Percentiles rank a stretch among this genome's conserved stretches.
phyloP scores from a whole-genome alignment of 2,888 invertebrate genomes.

The Microctonus aethiopoides region DNA sequence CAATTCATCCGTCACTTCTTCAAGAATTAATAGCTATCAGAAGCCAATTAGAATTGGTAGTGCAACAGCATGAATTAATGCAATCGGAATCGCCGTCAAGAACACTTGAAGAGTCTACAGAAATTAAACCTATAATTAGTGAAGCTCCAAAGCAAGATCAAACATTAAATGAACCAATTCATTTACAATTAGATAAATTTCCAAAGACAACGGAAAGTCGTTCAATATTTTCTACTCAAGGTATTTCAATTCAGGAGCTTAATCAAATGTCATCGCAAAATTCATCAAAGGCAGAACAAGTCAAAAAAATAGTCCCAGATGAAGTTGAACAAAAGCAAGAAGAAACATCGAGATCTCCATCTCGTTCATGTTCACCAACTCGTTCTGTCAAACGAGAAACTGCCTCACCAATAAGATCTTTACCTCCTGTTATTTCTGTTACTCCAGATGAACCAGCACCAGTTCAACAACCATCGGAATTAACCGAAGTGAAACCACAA shows the following conservation, averaged over 20 bases:
- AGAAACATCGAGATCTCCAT: conserved; percentile 17
- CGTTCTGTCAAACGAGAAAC: conserved; percentile 55
- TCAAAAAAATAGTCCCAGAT: conserved; percentile 43
- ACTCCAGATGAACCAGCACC: conserved; percentile 55
- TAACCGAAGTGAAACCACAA: conserved; percentile 49
- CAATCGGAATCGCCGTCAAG: conserved; percentile 37
- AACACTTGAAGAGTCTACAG: conserved; percentile 35
- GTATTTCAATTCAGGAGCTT: conserved; percentile 37
- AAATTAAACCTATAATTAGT: conserved; percentile 1
- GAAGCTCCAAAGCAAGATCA: background rate
- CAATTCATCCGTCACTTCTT: conserved; percentile 68
- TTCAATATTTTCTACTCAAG: conserved; percentile 65
- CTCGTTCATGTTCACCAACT: conserved; percentile 49
- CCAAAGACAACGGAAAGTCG: conserved; percentile 42
- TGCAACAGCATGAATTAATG: conserved; percentile 36
- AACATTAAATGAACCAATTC: background rate
- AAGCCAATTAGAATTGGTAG: conserved; percentile 56
- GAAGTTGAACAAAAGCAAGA: conserved; percentile 12
- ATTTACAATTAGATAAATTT: conserved; percentile 38
- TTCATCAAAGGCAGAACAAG: conserved; percentile 39
- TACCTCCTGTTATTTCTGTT: conserved; percentile 62
- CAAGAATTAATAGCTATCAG: conserved; percentile 62
- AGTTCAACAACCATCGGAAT: conserved; percentile 20
- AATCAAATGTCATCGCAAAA: conserved; percentile 11
- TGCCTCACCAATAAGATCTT: conserved; percentile 60